Percentiles rank a stretch among this genome's conserved stretches.
Conservation (phyloP, 2,888 invertebrate species). For the Torymus texanus region DNA sequence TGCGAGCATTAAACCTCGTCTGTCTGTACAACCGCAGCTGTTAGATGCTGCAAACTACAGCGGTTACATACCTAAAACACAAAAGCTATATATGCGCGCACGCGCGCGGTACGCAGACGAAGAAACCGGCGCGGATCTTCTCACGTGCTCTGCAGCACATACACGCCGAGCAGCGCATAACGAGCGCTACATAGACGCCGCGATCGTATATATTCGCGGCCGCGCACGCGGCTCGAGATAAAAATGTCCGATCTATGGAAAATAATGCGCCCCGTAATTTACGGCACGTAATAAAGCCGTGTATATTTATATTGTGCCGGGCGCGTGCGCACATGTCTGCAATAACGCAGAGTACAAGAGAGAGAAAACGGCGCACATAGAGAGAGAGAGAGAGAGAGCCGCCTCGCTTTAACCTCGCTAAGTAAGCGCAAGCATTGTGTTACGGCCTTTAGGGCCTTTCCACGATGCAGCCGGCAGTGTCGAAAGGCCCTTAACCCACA, state of each 20-base stretch:
- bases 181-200: not conserved
- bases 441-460: no score
- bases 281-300: conserved; percentile 57
- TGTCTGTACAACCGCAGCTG: no score
- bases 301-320: conserved; percentile 53
- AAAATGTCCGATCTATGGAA: conserved; percentile 56
- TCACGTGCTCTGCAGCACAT: conserved; percentile 31
- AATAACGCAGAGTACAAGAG: not conserved
- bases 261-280: conserved; percentile 58
- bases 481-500: conserved; percentile 32
- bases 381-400: conserved; percentile 1
- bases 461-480: no score
- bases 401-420: not conserved
- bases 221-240: conserved; percentile 10
- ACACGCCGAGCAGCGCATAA: not conserved
- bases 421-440: conserved; percentile 11
- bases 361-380: not conserved
- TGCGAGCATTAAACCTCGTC: no score
- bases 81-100: not conserved
- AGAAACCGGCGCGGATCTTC: conserved; percentile 18
- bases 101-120: not conserved
- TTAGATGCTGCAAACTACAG: no score
- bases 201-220: conserved; percentile 17
- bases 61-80: not conserved
- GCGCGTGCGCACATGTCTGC: not conserved